These are phyloP conservation scores for Clarias laeviceps DNA, from an alignment of 2,797 vertebrate genomes.

Conservation along the genomic window DNA sequence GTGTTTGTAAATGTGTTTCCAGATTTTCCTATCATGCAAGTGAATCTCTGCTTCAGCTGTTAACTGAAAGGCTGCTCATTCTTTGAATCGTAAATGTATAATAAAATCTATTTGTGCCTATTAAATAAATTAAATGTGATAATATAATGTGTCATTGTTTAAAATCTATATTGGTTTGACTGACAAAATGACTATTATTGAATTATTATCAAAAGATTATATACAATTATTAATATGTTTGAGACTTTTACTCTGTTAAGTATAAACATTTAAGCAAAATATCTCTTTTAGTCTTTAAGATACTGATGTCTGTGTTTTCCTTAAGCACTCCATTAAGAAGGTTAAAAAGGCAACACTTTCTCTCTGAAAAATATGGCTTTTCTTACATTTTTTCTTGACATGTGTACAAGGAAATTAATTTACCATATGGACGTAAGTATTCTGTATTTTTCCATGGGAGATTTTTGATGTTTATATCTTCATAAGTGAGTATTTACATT, in stretches of 20 bases:
- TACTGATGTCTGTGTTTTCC: background rate
- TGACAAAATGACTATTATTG: background rate
- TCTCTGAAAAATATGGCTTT: background rate
- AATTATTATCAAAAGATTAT: background rate
- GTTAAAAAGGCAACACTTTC: background rate
- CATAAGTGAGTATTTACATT: background rate
- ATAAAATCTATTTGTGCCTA: background rate
- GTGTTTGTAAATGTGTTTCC: background rate
- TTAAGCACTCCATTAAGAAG: background rate
- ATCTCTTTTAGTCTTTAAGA: background rate
- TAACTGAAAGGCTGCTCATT: background rate
- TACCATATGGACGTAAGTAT: background rate
- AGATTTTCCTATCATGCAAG: background rate
- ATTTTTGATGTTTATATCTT: background rate
- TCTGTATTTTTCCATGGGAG: background rate
- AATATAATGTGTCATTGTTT: background rate
- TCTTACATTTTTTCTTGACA: background rate
- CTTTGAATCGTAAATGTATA: background rate
- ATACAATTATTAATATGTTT: background rate
- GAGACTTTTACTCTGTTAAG: background rate
- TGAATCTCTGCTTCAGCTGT: background rate
- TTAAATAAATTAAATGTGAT: background rate
- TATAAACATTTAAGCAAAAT: background rate
- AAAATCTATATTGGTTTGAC: background rate
- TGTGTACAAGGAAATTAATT: conserved; percentile 13